A percentile compares a stretch with the other conserved stretches of the same genome.
Evolutionary conservation across 2,888 invertebrate genomes (phyloP).

Genomic region (Orthosia gothica): DNA sequence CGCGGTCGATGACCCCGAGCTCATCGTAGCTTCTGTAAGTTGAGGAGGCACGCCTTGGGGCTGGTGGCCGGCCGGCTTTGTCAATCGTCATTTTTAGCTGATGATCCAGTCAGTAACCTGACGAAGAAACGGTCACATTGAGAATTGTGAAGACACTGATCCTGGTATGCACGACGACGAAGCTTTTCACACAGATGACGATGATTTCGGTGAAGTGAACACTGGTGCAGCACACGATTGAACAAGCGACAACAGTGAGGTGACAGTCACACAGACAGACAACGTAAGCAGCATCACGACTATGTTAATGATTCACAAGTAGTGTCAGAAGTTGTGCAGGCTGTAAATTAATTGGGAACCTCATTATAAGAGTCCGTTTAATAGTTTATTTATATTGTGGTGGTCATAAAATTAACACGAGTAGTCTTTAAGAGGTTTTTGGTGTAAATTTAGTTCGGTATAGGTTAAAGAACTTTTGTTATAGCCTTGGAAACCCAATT

Average conservation of each 20-base stretch:
- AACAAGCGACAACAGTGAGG: slow-evolving; percentile 57
- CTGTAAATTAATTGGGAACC: slow-evolving; percentile 54
- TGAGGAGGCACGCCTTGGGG: slow-evolving; percentile 85
- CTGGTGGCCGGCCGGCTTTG: slow-evolving; percentile 86
- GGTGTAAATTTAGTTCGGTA: slow-evolving; percentile 30
- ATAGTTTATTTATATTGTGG: slow-evolving; percentile 49
- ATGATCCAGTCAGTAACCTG: slow-evolving; percentile 80
- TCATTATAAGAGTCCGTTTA: slow-evolving; percentile 44
- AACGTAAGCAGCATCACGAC: slow-evolving; percentile 59
- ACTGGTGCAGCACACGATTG: slow-evolving; percentile 51
- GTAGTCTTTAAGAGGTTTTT: slow-evolving; percentile 28
- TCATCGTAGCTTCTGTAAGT: slow-evolving; percentile 90
- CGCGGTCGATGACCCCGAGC: slow-evolving; percentile 84
- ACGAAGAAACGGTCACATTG: slow-evolving; percentile 79
- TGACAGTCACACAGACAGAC: slow-evolving; percentile 47
- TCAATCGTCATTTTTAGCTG: slow-evolving; percentile 86
- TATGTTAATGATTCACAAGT: slow-evolving; percentile 63
- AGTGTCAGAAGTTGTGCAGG: slow-evolving; percentile 56
- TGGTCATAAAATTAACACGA: slow-evolving; percentile 49
- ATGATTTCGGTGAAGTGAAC: slow-evolving; percentile 44
- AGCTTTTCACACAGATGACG: slow-evolving; percentile 39
- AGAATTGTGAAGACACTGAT: slow-evolving; percentile 69
- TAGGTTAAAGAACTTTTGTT: slow-evolving; percentile 44
- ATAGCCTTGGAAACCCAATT: slow-evolving; percentile 10
- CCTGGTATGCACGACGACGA: slow-evolving; percentile 79